phyloP scores from a whole-genome alignment of 2,797 vertebrate genomes.

The Ptychobarbus kaznakovi region DNA sequence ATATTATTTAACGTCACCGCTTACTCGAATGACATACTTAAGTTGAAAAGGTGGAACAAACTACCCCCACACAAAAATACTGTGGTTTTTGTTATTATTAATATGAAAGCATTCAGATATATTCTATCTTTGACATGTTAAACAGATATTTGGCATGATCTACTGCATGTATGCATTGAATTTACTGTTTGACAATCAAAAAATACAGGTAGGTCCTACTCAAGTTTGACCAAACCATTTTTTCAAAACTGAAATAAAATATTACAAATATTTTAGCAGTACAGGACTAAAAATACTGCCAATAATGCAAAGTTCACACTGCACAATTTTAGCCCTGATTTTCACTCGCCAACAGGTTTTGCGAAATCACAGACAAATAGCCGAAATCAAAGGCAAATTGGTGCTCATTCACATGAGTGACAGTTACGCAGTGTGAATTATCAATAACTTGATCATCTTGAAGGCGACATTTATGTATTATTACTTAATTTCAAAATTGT shows the following conservation, averaged over 20 bases:
- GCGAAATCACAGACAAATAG: no score
- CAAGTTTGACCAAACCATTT: neutral
- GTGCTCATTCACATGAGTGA: no score
- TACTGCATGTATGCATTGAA: neutral
- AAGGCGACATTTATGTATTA: neutral
- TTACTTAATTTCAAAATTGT: neutral
- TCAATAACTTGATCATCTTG: neutral
- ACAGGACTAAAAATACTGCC: no score
- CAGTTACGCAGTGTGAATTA: no score
- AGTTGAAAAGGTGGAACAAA: neutral
- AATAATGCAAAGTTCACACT: neutral
- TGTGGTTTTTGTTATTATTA: neutral
- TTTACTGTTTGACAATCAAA: neutral
- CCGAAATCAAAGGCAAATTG: no score
- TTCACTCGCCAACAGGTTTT: no score
- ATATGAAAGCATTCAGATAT: neutral
- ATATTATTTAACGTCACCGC: neutral
- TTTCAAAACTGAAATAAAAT: neutral
- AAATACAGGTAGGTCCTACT: neutral
- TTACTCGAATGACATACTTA: neutral
- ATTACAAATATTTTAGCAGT: no score
- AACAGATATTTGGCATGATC: neutral
- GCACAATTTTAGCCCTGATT: no score
- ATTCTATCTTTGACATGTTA: neutral
- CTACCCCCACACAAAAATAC: neutral